A percentile compares a stretch with the other conserved stretches of the same genome.
These are phyloP conservation scores for Epirrhoe tristata DNA, from an alignment of 2,888 invertebrate species.

Conservation along the genomic window DNA sequence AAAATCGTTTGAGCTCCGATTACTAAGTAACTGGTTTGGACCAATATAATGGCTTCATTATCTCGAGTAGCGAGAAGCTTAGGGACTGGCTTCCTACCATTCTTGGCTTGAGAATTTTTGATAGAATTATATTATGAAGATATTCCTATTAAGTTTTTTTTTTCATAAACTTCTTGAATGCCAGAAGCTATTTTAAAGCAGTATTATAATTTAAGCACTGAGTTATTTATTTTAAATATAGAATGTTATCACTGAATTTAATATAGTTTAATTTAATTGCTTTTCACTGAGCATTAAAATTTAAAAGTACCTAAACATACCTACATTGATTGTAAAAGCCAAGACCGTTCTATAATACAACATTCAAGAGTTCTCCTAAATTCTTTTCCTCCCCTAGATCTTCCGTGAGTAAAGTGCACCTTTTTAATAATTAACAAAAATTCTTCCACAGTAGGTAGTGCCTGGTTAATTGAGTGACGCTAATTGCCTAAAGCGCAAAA, in stretches of 20 bases:
- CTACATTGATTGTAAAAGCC: not conserved
- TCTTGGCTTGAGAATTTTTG: constrained; percentile 11
- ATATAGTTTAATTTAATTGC: no score
- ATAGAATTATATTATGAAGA: not conserved
- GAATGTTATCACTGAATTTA: no score
- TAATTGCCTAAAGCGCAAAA: constrained; percentile 82
- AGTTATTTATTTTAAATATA: no score
- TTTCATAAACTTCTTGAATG: no score
- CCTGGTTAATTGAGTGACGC: constrained; percentile 83
- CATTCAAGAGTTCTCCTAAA: constrained; percentile 17
- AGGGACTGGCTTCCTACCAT: constrained; percentile 8
- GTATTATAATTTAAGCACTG: no score
- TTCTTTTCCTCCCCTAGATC: constrained; percentile 47
- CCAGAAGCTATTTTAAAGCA: no score
- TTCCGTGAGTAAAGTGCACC: constrained; percentile 75
- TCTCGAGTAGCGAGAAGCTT: constrained; percentile 68
- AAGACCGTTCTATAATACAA: constrained; percentile 2
- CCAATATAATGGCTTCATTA: constrained; percentile 81
- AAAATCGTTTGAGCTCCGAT: constrained; percentile 58
- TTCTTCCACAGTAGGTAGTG: constrained; percentile 68
- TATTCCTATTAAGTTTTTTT: no score
- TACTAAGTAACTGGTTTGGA: constrained; percentile 33
- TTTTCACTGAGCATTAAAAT: no score
- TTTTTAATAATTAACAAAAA: constrained; percentile 84
- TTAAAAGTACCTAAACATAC: not conserved